These are phyloP conservation scores for Neoitamus cyanurus DNA, from an alignment of 2,888 invertebrate genomes.

Conservation along the genomic window DNA sequence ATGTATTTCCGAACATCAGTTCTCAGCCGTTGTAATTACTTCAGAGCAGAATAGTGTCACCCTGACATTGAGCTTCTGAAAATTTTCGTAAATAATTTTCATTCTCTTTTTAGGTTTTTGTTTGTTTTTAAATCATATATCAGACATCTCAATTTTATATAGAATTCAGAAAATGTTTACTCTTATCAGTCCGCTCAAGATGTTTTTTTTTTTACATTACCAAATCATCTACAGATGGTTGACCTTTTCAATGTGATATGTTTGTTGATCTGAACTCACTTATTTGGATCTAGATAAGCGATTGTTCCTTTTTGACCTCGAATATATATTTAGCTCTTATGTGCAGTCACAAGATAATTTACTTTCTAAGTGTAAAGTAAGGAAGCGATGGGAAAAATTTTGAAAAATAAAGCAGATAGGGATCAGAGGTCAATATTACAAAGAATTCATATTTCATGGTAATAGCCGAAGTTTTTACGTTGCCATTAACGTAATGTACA, in stretches of 20 bases:
- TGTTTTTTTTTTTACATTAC: neutral
- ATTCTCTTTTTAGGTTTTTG: neutral
- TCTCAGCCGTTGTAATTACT: neutral
- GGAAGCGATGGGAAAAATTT: neutral
- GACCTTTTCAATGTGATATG: neutral
- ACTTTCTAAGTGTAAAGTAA: neutral
- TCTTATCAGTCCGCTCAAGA: neutral
- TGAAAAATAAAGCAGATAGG: neutral
- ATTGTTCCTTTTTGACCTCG: neutral
- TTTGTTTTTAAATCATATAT: neutral
- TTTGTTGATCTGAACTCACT: neutral
- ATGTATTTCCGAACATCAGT: neutral
- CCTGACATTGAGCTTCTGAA: neutral
- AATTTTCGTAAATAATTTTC: neutral
- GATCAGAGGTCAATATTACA: neutral
- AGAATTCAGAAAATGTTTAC: neutral
- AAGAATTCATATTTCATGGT: neutral
- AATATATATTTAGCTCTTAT: neutral
- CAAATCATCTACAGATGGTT: neutral
- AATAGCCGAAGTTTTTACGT: too few relatives aligned
- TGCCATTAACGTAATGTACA: neutral
- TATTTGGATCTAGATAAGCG: neutral
- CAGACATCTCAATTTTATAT: neutral
- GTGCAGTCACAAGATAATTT: neutral
- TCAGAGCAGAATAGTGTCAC: neutral